Evolutionary conservation across 2,888 invertebrate genomes (phyloP), one percentile per base, ranked within the genome.

Genomic region (Digitonthophagus gazella): DNA sequence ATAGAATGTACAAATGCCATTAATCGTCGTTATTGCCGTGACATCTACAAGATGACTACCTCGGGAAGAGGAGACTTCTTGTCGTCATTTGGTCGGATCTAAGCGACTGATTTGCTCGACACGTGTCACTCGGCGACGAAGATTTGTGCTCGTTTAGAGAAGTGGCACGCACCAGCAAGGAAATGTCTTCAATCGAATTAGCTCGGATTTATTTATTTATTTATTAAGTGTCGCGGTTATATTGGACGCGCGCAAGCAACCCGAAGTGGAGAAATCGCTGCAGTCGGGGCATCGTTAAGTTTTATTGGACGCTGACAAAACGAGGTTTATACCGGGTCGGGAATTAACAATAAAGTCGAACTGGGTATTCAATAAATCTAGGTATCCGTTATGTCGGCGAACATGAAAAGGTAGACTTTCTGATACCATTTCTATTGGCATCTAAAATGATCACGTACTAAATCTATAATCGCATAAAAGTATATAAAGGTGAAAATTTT

Each of bases 301-400:
- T 44, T 44, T 44, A 44, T 44, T 44, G 28, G 28, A 11, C 28
- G 28, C 28, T 44, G 28, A 44, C 28, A 44, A 44, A 44, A 44
- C 28, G 28, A 11, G 28, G 28, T 44, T 44, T 44, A 44, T 44
- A 44, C 19, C 61, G 61, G 61, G 19, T n/a, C 16, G 61, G n/a
- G 61, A 61, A 61, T 61, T 61, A 61, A 61, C 61, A 61, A 61
- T 61, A 61, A 61, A 61, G n/a, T 61, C 61, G 19, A 20, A 19
- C 61, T 18, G 61, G 61, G 18, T 18, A 61, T 61, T 20, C 61
- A 61, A 61, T 61, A 61, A 61, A 61, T 61, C 20, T 61, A 61
- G 61, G 6, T 18, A 20, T n/a, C 61, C 61, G 61, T 61, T 61
- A 61, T 61, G 61, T 61, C 61, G 61, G 61, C 61, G 61, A 61